These are phyloP conservation scores for Anthopleura sola DNA, from an alignment of 64 coral and sea anemone species.

Conservation along the genomic window DNA sequence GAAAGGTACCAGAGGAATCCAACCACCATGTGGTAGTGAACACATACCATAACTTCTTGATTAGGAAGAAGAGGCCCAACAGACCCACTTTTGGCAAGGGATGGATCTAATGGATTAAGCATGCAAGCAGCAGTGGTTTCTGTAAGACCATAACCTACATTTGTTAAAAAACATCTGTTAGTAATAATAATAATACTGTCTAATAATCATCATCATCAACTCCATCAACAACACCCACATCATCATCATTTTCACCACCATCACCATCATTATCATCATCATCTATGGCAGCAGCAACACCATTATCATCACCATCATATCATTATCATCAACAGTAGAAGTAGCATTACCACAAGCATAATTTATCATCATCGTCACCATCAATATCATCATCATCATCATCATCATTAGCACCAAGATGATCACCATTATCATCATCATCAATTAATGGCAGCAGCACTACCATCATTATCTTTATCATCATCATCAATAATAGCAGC, in stretches of 20 bases:
- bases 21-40: background rate
- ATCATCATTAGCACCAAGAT: background rate
- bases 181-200: too few species aligned
- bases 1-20: too few species aligned
- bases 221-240: background rate
- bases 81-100: conserved; percentile 20
- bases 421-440: too few species aligned
- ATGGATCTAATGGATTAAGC: conserved; percentile 10
- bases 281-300: too few species aligned
- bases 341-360: background rate
- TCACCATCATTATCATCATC: background rate
- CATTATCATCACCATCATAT: too few species aligned
- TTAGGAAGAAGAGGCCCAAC: conserved; percentile 40
- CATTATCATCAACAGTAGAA: background rate
- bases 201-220: background rate
- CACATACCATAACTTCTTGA: background rate
- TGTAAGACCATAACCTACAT: conserved; percentile 65
- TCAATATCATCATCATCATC: background rate
- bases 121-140: conserved; percentile 46
- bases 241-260: too few species aligned
- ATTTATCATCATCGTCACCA: background rate
- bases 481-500: too few species aligned
- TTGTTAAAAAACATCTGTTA: background rate
- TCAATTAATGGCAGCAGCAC: too few species aligned
- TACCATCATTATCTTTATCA: too few species aligned